Evolutionary conservation across 2,888 invertebrate genomes (phyloP).

Genomic region (Pinctada fucata): DNA sequence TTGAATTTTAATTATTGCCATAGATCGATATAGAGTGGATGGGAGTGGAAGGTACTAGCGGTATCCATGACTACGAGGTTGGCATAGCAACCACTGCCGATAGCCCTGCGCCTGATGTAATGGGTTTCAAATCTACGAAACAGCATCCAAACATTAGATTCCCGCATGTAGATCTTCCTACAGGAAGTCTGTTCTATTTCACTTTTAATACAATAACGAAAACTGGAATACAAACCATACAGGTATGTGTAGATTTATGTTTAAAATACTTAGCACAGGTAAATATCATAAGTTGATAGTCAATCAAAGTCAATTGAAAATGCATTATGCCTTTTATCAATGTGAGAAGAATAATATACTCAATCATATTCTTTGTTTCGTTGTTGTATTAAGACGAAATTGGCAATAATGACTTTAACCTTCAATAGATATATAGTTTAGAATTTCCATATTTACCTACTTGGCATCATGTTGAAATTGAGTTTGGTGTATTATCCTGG

Average conservation of each 20-base stretch:
- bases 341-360: no score
- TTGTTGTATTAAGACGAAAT: no score
- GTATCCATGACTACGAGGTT: constrained; percentile 54
- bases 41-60: constrained; percentile 39
- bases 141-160: constrained; percentile 48
- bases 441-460: no score
- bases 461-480: no score
- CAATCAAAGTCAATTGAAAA: not conserved
- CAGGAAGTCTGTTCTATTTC: constrained; percentile 56
- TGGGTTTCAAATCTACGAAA: constrained; percentile 48
- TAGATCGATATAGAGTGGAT: constrained; percentile 45
- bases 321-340: not conserved
- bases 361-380: no score
- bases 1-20: no score
- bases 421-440: no score
- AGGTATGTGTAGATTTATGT: constrained; percentile 30
- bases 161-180: constrained; percentile 48
- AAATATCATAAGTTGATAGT: no score
- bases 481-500: no score
- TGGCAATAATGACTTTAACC: no score
- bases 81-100: constrained; percentile 47
- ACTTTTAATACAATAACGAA: constrained; percentile 54
- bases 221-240: constrained; percentile 40
- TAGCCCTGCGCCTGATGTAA: constrained; percentile 43
- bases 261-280: no score